Base-by-base conservation (phyloP, 1,140 invertebrate genomes). In the Drosophila fuyamai region DNA sequence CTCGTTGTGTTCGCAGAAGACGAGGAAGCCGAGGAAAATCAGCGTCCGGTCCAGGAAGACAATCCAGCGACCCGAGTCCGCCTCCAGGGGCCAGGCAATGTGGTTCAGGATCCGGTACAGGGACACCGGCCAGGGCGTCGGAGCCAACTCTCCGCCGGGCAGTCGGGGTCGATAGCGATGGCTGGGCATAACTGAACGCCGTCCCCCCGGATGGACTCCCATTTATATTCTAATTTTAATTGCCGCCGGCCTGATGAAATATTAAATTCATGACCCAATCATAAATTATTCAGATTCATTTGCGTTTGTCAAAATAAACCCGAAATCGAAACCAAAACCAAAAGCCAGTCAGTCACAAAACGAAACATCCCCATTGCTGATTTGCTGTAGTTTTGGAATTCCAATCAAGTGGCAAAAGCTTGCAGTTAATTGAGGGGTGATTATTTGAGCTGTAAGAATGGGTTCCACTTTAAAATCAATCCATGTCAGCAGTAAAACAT, bases 81-180 rank as follows among this genome's bases (percentile, higher is more conserved):
- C 84, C 66, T 89, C 84, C 32, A 88, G 66, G 1, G 84, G 84
- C 84, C 84, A 88, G 16, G 61, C 48, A 7, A 83, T 71, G 29
- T 89, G 84, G 47, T 88, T 88, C 5, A 89, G 35, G 5, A 43
- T 43, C 8, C 84, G 67, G 29, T 88, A 88, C 10, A 88, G 0
- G 27, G 77, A 61, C 58, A 88, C 35, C 0, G 84, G 84, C 84
- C 84, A 89, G 18, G 70, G 54, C 60, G 89, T 23, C 13, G 73
- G 76, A 1, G 60, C 84, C 4, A 68, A 6, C 8, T 48, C 44
- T 27, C 84, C 84, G 44, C 88, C 43, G 2, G 41, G 50, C 9
- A 84, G 66, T 35, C 80, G 57, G 7, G 84, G 84, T 27, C 68
- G 55, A 63, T 88, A 89, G 23, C 77, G 80, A 56, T 50, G 27